Base-by-base conservation (phyloP, 2,888 invertebrate genomes). In the Ornithoptera alexandrae region DNA sequence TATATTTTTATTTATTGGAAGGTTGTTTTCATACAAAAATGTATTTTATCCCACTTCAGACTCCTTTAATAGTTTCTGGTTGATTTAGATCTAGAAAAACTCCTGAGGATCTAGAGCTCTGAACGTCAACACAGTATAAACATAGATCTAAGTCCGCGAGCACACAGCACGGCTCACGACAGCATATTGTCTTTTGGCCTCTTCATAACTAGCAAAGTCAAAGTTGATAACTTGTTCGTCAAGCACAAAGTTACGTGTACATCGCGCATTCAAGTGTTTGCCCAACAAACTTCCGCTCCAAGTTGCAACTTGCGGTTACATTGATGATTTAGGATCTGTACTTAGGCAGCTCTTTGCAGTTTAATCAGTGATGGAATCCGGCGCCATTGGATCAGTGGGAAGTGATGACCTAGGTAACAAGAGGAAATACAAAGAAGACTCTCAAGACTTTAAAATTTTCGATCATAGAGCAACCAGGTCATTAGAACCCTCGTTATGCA, bases 151-250 rank as follows among this genome's bases (percentile, higher is more conserved):
- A 64, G 42, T 64, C 46, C 66, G 58, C 24, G 20, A 62, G 50
- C 58, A 58, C 58, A n/a, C 22, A 57, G 57, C 50, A 60, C 57
- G 64, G 18, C 64, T 59, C 50, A 42, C 60, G 46, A 46, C 56
- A 36, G 58, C 67, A 67, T 71, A 67, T 68, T 67, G 67, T 71
- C 67, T 68, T 67, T 62, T 63, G 56, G 67, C 53, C 65, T 63
- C 67, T 65, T 66, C 67, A 68, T 70, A 70, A 66, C 66, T 66
- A 66, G 53, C 70, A 63, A 70, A 59, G 70, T 66, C 66, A 59
- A 70, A 70, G 66, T 66, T 70, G 62, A 24, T 70, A 70, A 70
- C 70, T 70, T 66, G 66, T 59, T 70, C 70, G 70, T 70, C 70
- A 66, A 66, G 70, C 70, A 62, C 58, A 60, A 70, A 70, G 70